A percentile compares a stretch with the other conserved stretches of the same genome.
Conservation (phyloP, 1,140 invertebrate genomes). For the Coboldia fuscipes region DNA sequence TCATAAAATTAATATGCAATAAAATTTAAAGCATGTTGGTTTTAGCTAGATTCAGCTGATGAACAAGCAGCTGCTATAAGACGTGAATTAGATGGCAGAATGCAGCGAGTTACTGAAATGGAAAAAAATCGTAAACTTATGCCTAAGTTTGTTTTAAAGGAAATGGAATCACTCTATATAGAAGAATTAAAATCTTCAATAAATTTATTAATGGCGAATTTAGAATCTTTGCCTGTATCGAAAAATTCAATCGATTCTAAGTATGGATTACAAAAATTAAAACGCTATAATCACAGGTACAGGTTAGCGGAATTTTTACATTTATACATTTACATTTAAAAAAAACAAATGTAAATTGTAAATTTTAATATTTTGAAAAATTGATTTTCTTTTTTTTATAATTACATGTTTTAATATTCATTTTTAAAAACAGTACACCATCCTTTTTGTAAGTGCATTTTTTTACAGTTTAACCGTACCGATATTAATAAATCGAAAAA, state of each 20-base stretch:
- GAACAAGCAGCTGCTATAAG: constrained; percentile 98
- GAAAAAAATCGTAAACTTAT: constrained; percentile 95
- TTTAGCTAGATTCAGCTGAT: constrained; percentile 90
- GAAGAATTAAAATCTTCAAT: constrained; percentile 96
- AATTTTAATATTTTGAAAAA: too few relatives aligned
- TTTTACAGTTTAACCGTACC: background rate
- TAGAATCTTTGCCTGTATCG: constrained; percentile 95
- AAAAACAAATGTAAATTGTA: background rate
- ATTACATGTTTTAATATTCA: background rate
- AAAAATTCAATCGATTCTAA: constrained; percentile 94
- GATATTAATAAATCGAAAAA: constrained; percentile 1
- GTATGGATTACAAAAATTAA: constrained; percentile 87
- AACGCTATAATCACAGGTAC: constrained; percentile 90
- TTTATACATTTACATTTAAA: too few relatives aligned
- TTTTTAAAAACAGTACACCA: constrained; percentile 14
- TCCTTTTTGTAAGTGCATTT: constrained; percentile 17
- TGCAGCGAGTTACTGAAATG: constrained; percentile 93
- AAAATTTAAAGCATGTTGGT: constrained; percentile 2
- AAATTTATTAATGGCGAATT: constrained; percentile 93
- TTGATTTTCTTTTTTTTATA: background rate
- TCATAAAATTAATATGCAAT: background rate
- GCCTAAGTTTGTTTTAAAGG: constrained; percentile 98
- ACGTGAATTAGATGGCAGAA: constrained; percentile 90
- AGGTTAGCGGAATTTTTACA: constrained; percentile 8
- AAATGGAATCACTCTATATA: constrained; percentile 98